Conservation (phyloP, 1,140 invertebrate genomes). For the Caenorhabditis remanei region DNA sequence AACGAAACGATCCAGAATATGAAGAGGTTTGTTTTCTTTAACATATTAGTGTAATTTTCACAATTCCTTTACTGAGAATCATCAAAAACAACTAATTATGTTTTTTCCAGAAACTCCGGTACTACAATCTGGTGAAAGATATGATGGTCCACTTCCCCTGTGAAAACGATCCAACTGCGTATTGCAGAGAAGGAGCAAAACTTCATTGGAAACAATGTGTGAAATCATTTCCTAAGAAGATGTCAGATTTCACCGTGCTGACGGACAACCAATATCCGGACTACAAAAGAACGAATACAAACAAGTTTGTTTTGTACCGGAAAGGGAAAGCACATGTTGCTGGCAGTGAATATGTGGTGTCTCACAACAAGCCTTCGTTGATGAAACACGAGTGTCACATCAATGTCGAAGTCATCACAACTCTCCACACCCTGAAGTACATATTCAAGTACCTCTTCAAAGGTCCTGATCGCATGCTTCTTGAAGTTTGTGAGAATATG, state of each 20-base stretch:
- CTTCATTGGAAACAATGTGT: neutral
- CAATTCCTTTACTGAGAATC: neutral
- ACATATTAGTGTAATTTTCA: neutral
- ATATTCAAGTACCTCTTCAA: neutral
- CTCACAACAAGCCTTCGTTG: neutral
- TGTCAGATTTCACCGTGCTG: neutral
- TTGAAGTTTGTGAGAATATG: neutral
- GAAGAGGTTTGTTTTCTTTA: neutral
- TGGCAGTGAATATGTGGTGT: neutral
- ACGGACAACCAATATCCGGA: neutral
- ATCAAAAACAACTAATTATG: neutral
- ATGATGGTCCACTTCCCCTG: neutral
- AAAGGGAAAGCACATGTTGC: neutral
- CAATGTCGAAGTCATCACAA: neutral
- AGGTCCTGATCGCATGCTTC: neutral
- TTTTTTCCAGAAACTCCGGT: neutral
- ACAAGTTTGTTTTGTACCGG: neutral
- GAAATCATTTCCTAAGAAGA: neutral
- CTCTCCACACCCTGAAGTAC: neutral
- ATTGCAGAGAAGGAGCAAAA: neutral
- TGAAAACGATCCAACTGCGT: neutral
- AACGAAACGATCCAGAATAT: neutral
- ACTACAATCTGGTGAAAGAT: neutral
- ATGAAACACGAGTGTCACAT: neutral
- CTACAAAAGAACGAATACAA: neutral